A percentile compares a stretch with the other conserved stretches of the same genome.
Evolutionary conservation across 2,888 invertebrate species (phyloP).

Genomic region (Amblyteles armatorius): DNA sequence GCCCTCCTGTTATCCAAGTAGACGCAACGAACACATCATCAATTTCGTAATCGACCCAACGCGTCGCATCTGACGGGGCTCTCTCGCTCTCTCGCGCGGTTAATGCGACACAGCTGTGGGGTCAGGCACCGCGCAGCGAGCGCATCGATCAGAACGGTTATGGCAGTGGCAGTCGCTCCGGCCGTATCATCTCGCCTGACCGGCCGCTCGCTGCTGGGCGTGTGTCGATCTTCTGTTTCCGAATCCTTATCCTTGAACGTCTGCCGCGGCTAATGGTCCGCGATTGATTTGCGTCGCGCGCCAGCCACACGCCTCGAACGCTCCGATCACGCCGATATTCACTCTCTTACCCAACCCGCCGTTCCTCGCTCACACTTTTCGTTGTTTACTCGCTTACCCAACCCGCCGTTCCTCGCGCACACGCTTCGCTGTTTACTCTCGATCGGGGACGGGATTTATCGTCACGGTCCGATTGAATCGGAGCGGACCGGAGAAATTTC

Average conservation of each 20-base stretch:
- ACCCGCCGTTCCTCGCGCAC: constrained; percentile 1
- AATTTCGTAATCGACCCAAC: constrained; percentile 75
- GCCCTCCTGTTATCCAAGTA: constrained; percentile 45
- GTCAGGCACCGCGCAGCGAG: constrained; percentile 44
- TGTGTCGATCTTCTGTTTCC: constrained; percentile 67
- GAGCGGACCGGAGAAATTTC: background rate
- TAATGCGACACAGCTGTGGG: constrained; percentile 72
- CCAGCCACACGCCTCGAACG: constrained; percentile 65
- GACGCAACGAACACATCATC: constrained; percentile 71
- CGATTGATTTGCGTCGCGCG: constrained; percentile 78
- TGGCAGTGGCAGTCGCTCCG: constrained; percentile 14
- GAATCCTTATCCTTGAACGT: constrained; percentile 68
- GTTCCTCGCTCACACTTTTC: constrained; percentile 21
- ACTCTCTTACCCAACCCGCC: background rate
- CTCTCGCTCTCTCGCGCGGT: constrained; percentile 55
- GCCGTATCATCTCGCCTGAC: constrained; percentile 23
- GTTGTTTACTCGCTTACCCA: background rate
- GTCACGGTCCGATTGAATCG: background rate
- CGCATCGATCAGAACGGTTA: constrained; percentile 65
- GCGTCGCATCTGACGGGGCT: constrained; percentile 73
- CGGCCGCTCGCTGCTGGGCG: background rate
- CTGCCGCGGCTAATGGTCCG: constrained; percentile 70
- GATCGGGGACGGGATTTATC: background rate
- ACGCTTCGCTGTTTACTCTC: background rate
- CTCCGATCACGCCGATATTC: background rate